These are phyloP conservation scores for Sciurus vulgaris DNA, from an alignment of 2,797 vertebrate genomes.

Conservation along the genomic window DNA sequence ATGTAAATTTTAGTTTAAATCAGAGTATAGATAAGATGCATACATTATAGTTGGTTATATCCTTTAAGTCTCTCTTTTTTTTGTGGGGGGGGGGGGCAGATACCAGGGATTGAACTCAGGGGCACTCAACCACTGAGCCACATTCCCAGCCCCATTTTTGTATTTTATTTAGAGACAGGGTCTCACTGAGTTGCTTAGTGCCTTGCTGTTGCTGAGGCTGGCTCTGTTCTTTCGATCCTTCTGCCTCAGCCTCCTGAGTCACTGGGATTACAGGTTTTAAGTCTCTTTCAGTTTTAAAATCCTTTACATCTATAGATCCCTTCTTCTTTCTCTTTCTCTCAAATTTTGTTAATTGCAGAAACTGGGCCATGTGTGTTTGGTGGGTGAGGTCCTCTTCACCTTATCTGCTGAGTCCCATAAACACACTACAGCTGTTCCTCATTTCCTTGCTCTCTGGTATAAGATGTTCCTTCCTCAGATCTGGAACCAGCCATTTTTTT, in stretches of 20 bases:
- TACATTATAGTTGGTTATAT: not conserved
- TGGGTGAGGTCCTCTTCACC: not conserved
- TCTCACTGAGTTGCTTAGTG: no score
- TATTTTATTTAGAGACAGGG: no score
- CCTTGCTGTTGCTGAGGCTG: no score
- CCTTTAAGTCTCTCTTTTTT: not conserved
- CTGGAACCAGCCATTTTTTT: slow-evolving; percentile 10
- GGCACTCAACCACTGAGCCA: no score
- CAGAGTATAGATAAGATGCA: slow-evolving; percentile 2
- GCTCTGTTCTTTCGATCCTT: no score
- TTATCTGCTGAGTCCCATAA: not conserved
- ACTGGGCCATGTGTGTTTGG: not conserved
- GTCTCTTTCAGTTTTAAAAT: not conserved
- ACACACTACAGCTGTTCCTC: not conserved
- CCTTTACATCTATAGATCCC: not conserved
- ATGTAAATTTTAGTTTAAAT: slow-evolving; percentile 34
- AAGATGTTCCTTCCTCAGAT: slow-evolving; percentile 23
- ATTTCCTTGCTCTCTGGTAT: not conserved
- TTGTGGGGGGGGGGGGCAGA: no score
- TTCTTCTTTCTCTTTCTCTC: not conserved
- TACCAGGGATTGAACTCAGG: no score
- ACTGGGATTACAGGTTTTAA: not conserved
- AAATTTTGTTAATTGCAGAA: slow-evolving; percentile 44
- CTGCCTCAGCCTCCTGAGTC: no score
- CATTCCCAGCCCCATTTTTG: no score